Evolutionary conservation across 1,140 invertebrate species (phyloP), one percentile per base, ranked within the genome.

Genomic region (Drosophila nasuta): DNA sequence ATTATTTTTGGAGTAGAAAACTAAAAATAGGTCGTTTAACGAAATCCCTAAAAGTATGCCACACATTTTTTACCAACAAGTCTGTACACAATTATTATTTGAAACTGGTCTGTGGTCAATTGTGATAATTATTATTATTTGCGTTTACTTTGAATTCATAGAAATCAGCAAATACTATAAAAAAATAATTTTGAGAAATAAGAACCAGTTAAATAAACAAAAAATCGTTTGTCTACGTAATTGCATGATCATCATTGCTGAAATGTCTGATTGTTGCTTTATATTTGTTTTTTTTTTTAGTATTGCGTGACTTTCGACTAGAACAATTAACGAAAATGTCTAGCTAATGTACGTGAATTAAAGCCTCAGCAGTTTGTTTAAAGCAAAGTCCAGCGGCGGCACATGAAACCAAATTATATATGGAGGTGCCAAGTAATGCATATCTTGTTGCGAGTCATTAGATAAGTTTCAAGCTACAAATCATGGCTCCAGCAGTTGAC

Each of bases 271-370:
- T 13, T 6, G 41, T 43, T 0, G 35, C 6, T n/a, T n/a, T n/a
- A 41, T 43, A n/a, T 7, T 43, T 43, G n/a, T 7, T 43, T 25
- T 43, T 45, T 45, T 4, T 46, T 13, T 20, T 33, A 52, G n/a
- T n/a, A 5, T 28, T 45, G 41, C 57, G 57, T 45, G 57, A 59
- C 56, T 58, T 43, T 58, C 20, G 2, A n/a, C 17, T 43, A 58
- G 10, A 43, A 25, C 38, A 28, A 58, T 57, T 57, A 57, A 57
- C 30, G 15, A 57, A 15, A 38, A 43, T 41, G 15, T 13, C 41
- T 59, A 38, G 2, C 20, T 28, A 45, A 46, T 59, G 20, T 41
- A 45, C 17, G 6, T 58, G n/a, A 43, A 41, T 58, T 11, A 56
- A 58, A 8, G 33, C 10, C 8, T 45, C 7, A n/a, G 41, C 13